These are phyloP conservation scores for Eira barbara DNA, from an alignment of 2,113 vertebrate genomes.

Conservation along the genomic window DNA sequence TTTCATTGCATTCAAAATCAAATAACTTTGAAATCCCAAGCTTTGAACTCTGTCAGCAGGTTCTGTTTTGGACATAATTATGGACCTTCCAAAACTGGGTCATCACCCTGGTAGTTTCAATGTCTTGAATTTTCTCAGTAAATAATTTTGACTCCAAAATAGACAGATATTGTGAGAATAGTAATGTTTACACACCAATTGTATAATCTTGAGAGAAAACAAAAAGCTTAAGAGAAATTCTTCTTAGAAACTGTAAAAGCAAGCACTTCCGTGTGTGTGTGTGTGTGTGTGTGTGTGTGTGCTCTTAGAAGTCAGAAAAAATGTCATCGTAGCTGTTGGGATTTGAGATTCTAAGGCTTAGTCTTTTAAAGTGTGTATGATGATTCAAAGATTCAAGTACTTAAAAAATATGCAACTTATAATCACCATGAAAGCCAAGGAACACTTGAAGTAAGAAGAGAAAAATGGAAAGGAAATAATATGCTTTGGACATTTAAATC, in stretches of 20 bases:
- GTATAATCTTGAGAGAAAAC: neutral
- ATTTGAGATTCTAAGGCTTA: neutral
- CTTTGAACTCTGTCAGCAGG: neutral
- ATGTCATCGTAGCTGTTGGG: neutral
- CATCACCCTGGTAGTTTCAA: neutral
- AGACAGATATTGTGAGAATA: neutral
- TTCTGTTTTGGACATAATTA: slow-evolving; percentile 30
- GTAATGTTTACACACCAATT: neutral
- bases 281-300: neutral
- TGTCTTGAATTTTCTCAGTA: neutral
- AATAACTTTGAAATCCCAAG: neutral
- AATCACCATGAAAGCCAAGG: neutral
- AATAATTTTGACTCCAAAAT: slow-evolving; percentile 13
- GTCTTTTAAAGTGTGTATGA: neutral
- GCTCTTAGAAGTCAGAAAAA: neutral
- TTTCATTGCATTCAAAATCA: neutral
- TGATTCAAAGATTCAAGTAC: neutral
- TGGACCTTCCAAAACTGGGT: neutral
- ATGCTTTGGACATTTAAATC: neutral
- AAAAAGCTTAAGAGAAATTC: neutral
- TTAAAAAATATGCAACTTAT: neutral
- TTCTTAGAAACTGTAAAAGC: neutral
- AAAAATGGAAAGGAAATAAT: neutral
- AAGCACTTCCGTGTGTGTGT: neutral
- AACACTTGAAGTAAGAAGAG: neutral